phyloP scores from a whole-genome alignment of 2,888 invertebrate species.

The Papilio demoleus region DNA sequence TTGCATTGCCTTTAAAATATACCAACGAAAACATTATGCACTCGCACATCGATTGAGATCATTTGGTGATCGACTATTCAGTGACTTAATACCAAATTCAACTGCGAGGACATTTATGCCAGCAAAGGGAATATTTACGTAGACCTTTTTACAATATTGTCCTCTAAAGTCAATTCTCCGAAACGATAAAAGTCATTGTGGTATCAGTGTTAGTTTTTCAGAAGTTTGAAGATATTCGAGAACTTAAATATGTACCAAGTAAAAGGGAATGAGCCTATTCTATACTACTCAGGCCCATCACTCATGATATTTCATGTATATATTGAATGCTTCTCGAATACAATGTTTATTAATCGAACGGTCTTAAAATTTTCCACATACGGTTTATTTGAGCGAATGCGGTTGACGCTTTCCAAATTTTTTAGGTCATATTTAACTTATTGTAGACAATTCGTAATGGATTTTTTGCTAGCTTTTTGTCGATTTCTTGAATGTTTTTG shows the following conservation, averaged over 20 bases:
- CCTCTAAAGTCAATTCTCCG: background rate
- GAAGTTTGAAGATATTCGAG: background rate
- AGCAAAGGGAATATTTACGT: background rate
- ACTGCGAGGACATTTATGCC: background rate
- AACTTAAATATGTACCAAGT: background rate
- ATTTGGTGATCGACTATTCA: conserved; percentile 13
- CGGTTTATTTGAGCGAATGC: too few relatives aligned
- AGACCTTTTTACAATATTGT: background rate
- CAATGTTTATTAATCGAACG: background rate
- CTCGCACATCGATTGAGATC: background rate
- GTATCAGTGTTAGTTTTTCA: background rate
- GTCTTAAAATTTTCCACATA: background rate
- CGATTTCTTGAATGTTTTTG: conserved; percentile 5
- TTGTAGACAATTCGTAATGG: background rate
- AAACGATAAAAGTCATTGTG: background rate
- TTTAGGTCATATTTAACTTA: background rate
- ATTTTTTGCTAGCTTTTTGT: background rate
- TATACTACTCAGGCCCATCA: background rate
- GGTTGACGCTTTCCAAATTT: background rate
- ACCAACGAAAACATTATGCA: conserved; percentile 5
- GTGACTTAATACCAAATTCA: conserved; percentile 3
- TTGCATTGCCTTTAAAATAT: background rate
- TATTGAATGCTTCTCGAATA: background rate
- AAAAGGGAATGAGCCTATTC: background rate
- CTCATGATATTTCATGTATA: background rate